Evolutionary conservation across 2,888 invertebrate genomes (phyloP).

Genomic region (Agonopterix subpropinquella): DNA sequence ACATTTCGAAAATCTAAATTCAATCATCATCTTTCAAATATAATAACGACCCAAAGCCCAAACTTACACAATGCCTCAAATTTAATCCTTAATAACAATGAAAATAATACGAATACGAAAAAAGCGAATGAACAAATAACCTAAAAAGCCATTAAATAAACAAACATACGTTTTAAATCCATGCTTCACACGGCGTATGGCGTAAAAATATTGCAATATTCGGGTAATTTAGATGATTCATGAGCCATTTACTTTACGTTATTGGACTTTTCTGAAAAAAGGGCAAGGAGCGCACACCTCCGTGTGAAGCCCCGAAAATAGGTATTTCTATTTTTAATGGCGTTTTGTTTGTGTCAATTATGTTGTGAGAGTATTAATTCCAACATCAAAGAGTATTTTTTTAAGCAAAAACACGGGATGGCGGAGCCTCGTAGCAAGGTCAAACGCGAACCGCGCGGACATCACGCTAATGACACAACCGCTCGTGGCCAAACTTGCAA

Average conservation of each 20-base stretch:
- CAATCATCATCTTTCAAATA: too few species aligned
- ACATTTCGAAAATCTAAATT: too few species aligned
- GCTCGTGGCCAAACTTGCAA: too few species aligned
- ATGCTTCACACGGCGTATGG: slow-evolving; percentile 9
- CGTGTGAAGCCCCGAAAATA: background rate
- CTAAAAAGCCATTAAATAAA: slow-evolving; percentile 7
- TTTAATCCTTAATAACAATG: background rate
- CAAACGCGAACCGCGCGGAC: too few species aligned
- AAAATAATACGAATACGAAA: background rate
- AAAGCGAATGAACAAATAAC: slow-evolving; percentile 6
- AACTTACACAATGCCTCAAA: background rate
- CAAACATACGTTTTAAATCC: slow-evolving; percentile 11
- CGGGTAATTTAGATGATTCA: slow-evolving; percentile 17
- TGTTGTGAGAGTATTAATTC: too few species aligned
- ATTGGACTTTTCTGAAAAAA: slow-evolving; percentile 13
- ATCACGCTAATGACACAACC: too few species aligned
- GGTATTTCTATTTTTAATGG: background rate
- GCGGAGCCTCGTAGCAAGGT: too few species aligned
- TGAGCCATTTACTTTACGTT: slow-evolving; percentile 15
- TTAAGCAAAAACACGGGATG: too few species aligned
- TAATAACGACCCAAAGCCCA: background rate
- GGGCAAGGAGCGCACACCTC: slow-evolving; percentile 6
- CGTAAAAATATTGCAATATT: slow-evolving; percentile 14
- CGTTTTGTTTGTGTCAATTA: too few species aligned
- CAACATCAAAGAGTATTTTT: too few species aligned